phyloP scores from a whole-genome alignment of 2,113 vertebrate species.

The Narcine bancroftii region DNA sequence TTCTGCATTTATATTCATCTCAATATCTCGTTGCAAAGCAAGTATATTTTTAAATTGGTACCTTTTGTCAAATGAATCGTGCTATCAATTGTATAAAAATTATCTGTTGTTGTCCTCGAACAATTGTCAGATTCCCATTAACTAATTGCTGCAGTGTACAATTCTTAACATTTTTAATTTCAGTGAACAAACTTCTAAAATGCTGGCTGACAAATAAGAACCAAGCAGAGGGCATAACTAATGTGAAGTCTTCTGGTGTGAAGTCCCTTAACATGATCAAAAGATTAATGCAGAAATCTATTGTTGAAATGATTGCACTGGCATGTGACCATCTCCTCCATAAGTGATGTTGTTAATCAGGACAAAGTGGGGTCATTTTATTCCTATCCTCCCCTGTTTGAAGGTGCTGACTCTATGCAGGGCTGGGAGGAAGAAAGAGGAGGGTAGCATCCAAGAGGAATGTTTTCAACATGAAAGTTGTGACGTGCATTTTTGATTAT shows the following conservation, averaged over 20 bases:
- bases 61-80: constrained; percentile 61
- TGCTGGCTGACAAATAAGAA: constrained; percentile 56
- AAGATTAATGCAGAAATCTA: constrained; percentile 51
- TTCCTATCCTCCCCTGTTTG: constrained; percentile 41
- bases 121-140: constrained; percentile 55
- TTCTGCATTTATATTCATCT: constrained; percentile 43
- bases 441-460: background rate
- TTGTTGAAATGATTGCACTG: constrained; percentile 55
- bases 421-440: background rate
- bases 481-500: background rate
- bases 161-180: constrained; percentile 63
- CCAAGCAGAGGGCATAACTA: constrained; percentile 57
- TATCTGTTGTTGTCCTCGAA: constrained; percentile 50
- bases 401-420: background rate
- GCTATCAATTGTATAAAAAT: constrained; percentile 51
- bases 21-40: constrained; percentile 42
- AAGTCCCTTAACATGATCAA: constrained; percentile 43
- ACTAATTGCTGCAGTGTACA: constrained; percentile 62
- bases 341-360: constrained; percentile 52
- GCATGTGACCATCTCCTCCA: constrained; percentile 58
- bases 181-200: constrained; percentile 60
- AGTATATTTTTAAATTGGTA: constrained; percentile 48
- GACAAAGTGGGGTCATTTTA: constrained; percentile 50
- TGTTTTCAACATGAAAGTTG: background rate
- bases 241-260: constrained; percentile 54